These are phyloP conservation scores for Apolygus lucorum DNA, from an alignment of 1,140 invertebrate genomes.

Conservation along the genomic window DNA sequence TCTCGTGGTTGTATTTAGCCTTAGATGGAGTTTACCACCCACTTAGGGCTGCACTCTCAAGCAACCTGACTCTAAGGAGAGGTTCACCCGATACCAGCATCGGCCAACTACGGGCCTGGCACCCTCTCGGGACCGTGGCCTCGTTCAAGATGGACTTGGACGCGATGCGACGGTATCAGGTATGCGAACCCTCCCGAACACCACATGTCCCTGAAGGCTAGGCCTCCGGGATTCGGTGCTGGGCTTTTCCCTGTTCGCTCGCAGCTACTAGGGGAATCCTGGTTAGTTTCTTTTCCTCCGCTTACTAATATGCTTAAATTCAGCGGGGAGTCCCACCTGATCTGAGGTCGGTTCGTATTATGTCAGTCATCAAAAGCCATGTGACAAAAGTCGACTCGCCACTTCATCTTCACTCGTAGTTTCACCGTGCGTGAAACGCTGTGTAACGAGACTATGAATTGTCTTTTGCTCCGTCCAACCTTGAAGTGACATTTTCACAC, in stretches of 20 bases:
- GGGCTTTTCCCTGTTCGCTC: conserved; percentile 71
- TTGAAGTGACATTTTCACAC: neutral
- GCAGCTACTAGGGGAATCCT: conserved; percentile 80
- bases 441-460: neutral
- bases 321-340: conserved; percentile 64
- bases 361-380: too few species aligned
- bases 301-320: conserved; percentile 85
- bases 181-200: conserved; percentile 50
- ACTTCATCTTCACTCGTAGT: too few species aligned
- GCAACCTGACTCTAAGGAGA: conserved; percentile 69
- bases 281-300: conserved; percentile 87
- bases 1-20: conserved; percentile 74
- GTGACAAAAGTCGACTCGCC: too few species aligned
- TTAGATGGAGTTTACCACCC: conserved; percentile 78
- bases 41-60: conserved; percentile 77
- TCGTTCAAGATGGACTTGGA: conserved; percentile 60
- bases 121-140: conserved; percentile 59
- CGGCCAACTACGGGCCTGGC: conserved; percentile 55
- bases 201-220: conserved; percentile 51
- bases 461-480: neutral
- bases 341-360: conserved; percentile 48
- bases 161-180: conserved; percentile 43
- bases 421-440: neutral
- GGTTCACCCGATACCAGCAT: conserved; percentile 44
- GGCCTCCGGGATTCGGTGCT: conserved; percentile 48